phyloP scores from a whole-genome alignment of 2,113 vertebrate species.

The Drymodes brunneopygia region DNA sequence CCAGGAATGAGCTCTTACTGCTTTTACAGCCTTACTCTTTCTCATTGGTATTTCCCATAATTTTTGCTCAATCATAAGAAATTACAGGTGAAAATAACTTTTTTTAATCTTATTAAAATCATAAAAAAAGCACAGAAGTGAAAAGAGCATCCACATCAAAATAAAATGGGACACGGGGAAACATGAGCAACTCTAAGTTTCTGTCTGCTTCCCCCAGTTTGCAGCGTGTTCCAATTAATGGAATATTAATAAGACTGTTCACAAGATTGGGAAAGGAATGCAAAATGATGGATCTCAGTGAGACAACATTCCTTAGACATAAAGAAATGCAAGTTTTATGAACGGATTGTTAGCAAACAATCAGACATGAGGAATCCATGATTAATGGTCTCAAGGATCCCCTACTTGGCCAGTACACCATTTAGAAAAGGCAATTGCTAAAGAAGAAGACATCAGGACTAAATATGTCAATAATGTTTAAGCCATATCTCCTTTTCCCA shows the following conservation, averaged over 20 bases:
- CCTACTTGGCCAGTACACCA: neutral
- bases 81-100: neutral
- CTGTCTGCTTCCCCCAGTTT: neutral
- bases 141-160: neutral
- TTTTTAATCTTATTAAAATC: neutral
- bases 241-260: neutral
- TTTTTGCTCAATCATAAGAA: neutral
- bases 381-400: neutral
- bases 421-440: neutral
- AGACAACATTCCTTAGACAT: neutral
- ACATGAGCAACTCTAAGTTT: accelerated
- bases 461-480: neutral
- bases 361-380: neutral
- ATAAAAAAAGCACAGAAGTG: neutral
- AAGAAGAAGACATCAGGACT: neutral
- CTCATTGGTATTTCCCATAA: neutral
- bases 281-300: neutral
- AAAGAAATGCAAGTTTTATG: neutral
- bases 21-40: neutral
- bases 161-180: neutral
- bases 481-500: neutral
- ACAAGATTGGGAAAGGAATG: neutral
- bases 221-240: neutral
- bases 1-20: neutral
- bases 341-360: neutral